phyloP scores from a whole-genome alignment of 2,797 vertebrate species.

The Borostomias antarcticus region DNA sequence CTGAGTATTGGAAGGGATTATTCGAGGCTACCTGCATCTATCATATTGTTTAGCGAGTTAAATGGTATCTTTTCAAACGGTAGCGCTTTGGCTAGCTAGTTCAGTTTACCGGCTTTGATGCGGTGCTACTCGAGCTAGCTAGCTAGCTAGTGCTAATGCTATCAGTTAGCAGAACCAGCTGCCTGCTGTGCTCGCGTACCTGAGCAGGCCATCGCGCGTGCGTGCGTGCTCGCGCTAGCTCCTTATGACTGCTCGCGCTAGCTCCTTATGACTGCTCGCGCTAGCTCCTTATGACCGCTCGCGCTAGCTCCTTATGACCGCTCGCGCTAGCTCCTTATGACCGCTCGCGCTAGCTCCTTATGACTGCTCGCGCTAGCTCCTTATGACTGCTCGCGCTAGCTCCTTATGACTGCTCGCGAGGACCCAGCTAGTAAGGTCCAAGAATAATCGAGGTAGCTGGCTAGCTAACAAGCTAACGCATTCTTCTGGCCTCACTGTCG shows the following conservation, averaged over 20 bases:
- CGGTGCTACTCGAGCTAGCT: background rate
- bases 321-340: background rate
- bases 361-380: background rate
- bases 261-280: background rate
- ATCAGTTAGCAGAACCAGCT: background rate
- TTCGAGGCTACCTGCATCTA: background rate
- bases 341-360: background rate
- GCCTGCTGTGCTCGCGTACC: background rate
- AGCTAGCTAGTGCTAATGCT: background rate
- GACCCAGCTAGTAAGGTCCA: background rate
- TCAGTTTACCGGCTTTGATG: background rate
- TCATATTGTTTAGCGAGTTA: slow-evolving; percentile 32
- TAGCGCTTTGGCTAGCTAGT: background rate
- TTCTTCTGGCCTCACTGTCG: background rate
- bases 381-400: background rate
- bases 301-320: background rate
- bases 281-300: background rate
- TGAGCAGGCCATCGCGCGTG: slow-evolving; percentile 5
- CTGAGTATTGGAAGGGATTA: slow-evolving; percentile 50
- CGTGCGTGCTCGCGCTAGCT: background rate
- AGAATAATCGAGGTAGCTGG: background rate
- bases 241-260: background rate
- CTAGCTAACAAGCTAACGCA: background rate
- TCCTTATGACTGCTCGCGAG: background rate
- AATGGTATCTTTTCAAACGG: background rate